phyloP scores from a whole-genome alignment of 1,140 invertebrate species.

The Neomicropteryx cornuta region DNA sequence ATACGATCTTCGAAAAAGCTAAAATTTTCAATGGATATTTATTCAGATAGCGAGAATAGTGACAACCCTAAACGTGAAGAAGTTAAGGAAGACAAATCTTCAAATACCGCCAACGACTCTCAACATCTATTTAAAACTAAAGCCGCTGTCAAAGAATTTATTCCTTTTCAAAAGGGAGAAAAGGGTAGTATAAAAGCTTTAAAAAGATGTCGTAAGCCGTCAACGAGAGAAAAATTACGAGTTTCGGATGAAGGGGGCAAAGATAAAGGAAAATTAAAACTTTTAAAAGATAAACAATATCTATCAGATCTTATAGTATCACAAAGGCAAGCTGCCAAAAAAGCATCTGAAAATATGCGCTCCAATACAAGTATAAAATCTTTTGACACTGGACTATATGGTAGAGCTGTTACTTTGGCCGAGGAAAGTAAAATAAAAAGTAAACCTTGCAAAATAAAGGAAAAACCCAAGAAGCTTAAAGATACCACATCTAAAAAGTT shows the following conservation, averaged over 20 bases:
- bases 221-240: too few relatives aligned
- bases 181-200: too few relatives aligned
- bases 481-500: conserved; percentile 19
- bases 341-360: conserved; percentile 78
- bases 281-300: conserved; percentile 48
- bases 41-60: conserved; percentile 62
- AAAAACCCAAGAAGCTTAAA: conserved; percentile 27
- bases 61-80: conserved; percentile 29
- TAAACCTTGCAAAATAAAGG: conserved; percentile 33
- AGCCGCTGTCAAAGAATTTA: conserved; percentile 73
- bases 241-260: conserved; percentile 33
- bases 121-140: conserved; percentile 67
- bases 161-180: conserved; percentile 29
- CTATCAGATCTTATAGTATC: conserved; percentile 80
- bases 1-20: conserved; percentile 35
- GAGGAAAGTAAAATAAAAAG: conserved; percentile 25
- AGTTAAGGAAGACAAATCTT: conserved; percentile 38
- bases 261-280: conserved; percentile 46
- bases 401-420: conserved; percentile 14
- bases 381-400: too few relatives aligned
- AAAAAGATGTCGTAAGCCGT: conserved; percentile 29
- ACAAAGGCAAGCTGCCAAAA: conserved; percentile 81
- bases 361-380: conserved; percentile 39
- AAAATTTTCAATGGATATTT: conserved; percentile 51
- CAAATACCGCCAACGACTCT: conserved; percentile 50